Conservation (phyloP, 2,797 vertebrate species). For the Aplochiton taeniatus region DNA sequence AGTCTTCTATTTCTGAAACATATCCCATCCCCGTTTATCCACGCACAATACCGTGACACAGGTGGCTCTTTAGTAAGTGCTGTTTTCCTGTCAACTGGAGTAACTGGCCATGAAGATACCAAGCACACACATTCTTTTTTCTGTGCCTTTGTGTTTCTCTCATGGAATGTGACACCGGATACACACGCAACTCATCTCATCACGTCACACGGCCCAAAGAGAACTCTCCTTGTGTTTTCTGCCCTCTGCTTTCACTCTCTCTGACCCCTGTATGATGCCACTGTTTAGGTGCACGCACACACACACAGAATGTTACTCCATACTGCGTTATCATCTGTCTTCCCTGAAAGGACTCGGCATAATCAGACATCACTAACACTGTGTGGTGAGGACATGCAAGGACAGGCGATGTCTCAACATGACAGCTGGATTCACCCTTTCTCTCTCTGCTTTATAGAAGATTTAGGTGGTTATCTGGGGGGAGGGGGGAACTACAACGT, state of each 20-base stretch:
- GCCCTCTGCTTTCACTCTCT: slow-evolving; percentile 2
- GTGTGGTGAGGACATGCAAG: too few species aligned
- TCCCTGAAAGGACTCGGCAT: slow-evolving; percentile 32
- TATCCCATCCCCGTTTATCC: slow-evolving; percentile 38
- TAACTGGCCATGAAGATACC: slow-evolving; percentile 5
- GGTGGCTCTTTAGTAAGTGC: neutral
- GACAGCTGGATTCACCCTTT: too few species aligned
- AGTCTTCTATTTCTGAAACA: slow-evolving; percentile 11
- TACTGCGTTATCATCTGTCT: slow-evolving; percentile 24
- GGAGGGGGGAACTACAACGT: too few species aligned
- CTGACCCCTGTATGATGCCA: slow-evolving; percentile 25
- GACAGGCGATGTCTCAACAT: too few species aligned
- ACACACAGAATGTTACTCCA: slow-evolving; percentile 29
- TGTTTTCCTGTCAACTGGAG: too few species aligned
- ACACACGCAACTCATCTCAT: slow-evolving; percentile 18
- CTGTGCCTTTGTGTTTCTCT: slow-evolving; percentile 12
- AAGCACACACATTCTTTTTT: slow-evolving; percentile 39
- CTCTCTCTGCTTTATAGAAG: neutral
- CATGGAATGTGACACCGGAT: slow-evolving; percentile 39
- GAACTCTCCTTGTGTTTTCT: neutral
- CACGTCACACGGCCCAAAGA: slow-evolving; percentile 8
- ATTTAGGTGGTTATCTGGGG: too few species aligned
- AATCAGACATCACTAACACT: too few species aligned
- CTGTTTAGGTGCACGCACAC: neutral
- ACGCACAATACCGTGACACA: slow-evolving; percentile 40